A percentile compares a stretch with the other conserved stretches of the same genome.
Evolutionary conservation across 2,888 invertebrate species (phyloP).

Genomic region (Tetrapedia diversipes): DNA sequence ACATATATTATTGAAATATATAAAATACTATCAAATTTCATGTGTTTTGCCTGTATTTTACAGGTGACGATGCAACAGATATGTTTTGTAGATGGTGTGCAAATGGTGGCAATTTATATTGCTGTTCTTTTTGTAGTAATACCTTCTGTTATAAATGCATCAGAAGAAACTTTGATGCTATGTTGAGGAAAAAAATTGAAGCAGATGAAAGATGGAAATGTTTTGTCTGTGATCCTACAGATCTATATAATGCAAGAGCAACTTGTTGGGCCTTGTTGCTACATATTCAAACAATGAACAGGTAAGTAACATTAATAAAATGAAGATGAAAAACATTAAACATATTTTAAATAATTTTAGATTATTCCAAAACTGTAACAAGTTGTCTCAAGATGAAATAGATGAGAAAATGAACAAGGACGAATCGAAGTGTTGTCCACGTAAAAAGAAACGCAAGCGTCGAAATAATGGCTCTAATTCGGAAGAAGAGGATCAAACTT

Average conservation of each 20-base stretch:
- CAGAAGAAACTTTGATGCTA: conserved; percentile 87
- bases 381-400: conserved; percentile 70
- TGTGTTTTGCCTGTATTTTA: neutral
- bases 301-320: conserved; percentile 63
- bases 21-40: neutral
- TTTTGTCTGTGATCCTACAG: conserved; percentile 88
- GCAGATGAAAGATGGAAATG: conserved; percentile 92
- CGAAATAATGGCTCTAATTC: conserved; percentile 72
- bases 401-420: conserved; percentile 78
- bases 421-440: conserved; percentile 78
- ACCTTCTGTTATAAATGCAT: conserved; percentile 88
- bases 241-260: conserved; percentile 87
- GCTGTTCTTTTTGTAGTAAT: conserved; percentile 88
- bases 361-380: conserved; percentile 72
- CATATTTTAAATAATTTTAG: conserved; percentile 57
- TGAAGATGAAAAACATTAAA: no score
- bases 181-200: conserved; percentile 88
- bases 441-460: conserved; percentile 76
- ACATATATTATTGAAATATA: conserved; percentile 5
- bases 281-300: conserved; percentile 82
- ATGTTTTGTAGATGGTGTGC: conserved; percentile 93
- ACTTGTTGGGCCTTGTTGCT: conserved; percentile 89
- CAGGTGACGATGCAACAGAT: conserved; percentile 91
- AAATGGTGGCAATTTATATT: conserved; percentile 90
- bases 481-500: conserved; percentile 75